These are phyloP conservation scores for Sander lucioperca DNA, from an alignment of 2,113 vertebrate genomes.

Conservation along the genomic window DNA sequence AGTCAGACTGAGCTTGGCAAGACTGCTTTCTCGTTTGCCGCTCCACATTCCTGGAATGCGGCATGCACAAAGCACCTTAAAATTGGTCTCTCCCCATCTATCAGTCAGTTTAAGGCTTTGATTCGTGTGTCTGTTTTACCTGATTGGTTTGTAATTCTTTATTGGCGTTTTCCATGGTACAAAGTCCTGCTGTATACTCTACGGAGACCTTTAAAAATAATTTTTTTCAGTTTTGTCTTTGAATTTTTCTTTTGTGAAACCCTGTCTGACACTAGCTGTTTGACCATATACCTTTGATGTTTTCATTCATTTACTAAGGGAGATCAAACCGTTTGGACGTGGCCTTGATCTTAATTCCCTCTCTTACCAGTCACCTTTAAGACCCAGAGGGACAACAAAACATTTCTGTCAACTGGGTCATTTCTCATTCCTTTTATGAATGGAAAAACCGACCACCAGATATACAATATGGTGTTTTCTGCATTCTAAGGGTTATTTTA, in stretches of 20 bases:
- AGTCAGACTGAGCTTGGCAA: no score
- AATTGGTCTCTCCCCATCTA: no score
- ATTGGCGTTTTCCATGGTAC: no score
- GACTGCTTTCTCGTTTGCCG: no score
- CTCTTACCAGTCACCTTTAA: conserved; percentile 43
- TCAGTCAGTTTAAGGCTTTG: no score
- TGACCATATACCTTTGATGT: not conserved
- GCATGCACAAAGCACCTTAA: no score
- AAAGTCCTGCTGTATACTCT: no score
- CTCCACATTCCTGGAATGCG: no score
- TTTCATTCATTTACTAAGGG: not conserved
- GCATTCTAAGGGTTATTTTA: not conserved
- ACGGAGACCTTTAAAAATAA: not conserved
- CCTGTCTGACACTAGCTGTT: not conserved
- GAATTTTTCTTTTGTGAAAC: not conserved
- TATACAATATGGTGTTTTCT: not conserved
- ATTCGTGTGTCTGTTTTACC: no score
- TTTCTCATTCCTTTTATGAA: not conserved
- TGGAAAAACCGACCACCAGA: not conserved
- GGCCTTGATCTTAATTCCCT: conserved; percentile 16
- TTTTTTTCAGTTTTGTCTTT: not conserved
- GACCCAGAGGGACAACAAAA: conserved; percentile 30
- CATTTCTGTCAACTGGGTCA: conserved; percentile 1
- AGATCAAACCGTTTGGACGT: conserved; percentile 37
- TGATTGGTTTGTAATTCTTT: no score